Evolutionary conservation across 2,113 vertebrate genomes (phyloP), one percentile per base, ranked within the genome.

Genomic region (Vanacampus margaritifer): DNA sequence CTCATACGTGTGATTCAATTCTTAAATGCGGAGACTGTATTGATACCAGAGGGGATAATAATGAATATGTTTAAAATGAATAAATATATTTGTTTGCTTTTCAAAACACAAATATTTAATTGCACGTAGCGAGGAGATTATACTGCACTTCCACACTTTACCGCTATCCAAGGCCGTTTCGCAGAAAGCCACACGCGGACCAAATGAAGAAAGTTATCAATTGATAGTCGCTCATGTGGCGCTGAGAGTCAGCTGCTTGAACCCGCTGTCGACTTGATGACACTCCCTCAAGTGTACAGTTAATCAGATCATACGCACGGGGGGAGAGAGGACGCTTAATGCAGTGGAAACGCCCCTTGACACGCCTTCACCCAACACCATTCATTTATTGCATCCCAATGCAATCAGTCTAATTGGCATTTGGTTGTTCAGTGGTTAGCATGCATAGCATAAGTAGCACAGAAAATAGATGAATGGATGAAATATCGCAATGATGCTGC

Each of bases 241-340:
- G 21, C 36, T n/a, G 35, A 32, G n/a, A 10, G 11, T 64, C 50
- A 59, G 77, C 36, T 35, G 65, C 48, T 50, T 19, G 24, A 23
- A 54, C 23, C 51, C 51, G 23, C 51, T 54, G 11, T 23, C 51
- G 12, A 54, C 23, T 26, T 54, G 5, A 14, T 54, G 37, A 61
- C 53, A 19, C 66, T 54, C 24, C 53, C 67, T 50, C 16, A 11
- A 24, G 65, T 19, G 45, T 74, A 43, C 50, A 46, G 43, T 79
- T 73, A 64, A 80, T 79, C 57, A 57, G n/a, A 61, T 79, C 23
- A 67, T 37, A 72, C 32, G 32, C 3, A 0, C 3, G 11, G 17
- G 28, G 28, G 4, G 26, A 43, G 35, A 43, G 71, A 65, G 65
- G 56, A 58, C 7, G 3, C 53, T n/a, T 26, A 69, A 26, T 1